Percentiles rank a stretch among this genome's conserved stretches.
Evolutionary conservation across 1,140 invertebrate species (phyloP).

Genomic region (Tetranychus urticae): DNA sequence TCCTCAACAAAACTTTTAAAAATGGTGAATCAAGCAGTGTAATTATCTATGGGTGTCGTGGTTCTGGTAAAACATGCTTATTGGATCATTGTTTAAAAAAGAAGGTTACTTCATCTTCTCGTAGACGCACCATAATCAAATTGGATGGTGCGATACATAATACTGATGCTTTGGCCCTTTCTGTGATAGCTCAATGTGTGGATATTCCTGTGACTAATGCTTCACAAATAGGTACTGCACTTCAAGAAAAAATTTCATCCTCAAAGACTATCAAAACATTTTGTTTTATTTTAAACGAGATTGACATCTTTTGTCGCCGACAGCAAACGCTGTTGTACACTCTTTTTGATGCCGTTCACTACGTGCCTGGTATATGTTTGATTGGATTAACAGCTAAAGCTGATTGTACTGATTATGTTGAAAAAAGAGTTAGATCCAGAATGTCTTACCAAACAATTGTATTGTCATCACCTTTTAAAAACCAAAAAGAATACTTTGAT

Average conservation of each 20-base stretch:
- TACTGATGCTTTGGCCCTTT: neutral
- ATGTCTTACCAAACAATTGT: neutral
- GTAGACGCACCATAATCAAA: neutral
- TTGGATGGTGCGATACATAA: conserved; percentile 1
- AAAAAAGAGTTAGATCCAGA: conserved; percentile 4
- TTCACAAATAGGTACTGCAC: neutral
- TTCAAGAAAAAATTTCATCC: neutral
- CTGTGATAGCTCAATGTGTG: neutral
- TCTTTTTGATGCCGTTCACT: conserved; percentile 9
- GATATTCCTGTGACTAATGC: neutral
- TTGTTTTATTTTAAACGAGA: conserved; percentile 10
- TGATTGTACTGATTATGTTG: conserved; percentile 1
- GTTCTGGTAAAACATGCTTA: neutral
- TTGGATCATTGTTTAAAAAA: neutral
- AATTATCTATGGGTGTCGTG: neutral
- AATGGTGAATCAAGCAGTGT: neutral
- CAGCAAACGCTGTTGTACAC: conserved; percentile 9
- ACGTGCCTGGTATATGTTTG: neutral
- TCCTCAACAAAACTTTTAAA: neutral
- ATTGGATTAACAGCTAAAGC: conserved; percentile 1
- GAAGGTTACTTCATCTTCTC: neutral
- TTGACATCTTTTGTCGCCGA: conserved; percentile 8
- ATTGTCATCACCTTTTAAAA: neutral
- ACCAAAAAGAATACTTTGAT: neutral
- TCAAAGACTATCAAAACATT: neutral